Evolutionary conservation across 1,140 invertebrate genomes (phyloP), one percentile per base, ranked within the genome.

Genomic region (Drosophila burlai): DNA sequence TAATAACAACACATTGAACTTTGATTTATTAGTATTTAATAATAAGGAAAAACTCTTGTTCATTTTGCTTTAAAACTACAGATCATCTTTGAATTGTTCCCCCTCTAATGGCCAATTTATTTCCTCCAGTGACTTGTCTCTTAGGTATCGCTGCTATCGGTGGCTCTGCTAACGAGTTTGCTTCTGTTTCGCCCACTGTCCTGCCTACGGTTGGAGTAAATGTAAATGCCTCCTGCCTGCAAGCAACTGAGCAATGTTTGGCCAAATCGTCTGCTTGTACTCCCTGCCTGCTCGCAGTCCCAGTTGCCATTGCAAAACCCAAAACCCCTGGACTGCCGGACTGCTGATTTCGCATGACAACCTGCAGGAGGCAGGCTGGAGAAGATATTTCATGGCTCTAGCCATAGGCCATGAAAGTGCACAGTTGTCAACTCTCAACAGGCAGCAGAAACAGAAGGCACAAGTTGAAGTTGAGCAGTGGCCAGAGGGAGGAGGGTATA

Each of bases 351-450:
- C 72, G 67, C 73, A 81, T 89, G 83, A 89, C 83, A 87, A 85
- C 68, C 79, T 78, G 83, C 83, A 80, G 76, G 76, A 83, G 75
- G 75, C 79, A 62, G 47, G 58, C 58, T 2, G 38, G 13, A 11
- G 47, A 83, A 83, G 76, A 83, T 73, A 83, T 83, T 80, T 71
- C 65, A 75, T 74, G 63, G 31, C 62, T 83, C 49, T 71, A 57
- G 83, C 83, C 83, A 55, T 69, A 77, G 83, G 83, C 83, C 83
- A 87, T 76, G 83, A 65, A 74, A 87, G 80, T 83, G 84, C 83
- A 87, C 72, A 87, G 84, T 89, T 87, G 84, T 89, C 83, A 83
- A 89, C 83, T 80, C 73, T 63, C 74, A 71, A 65, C 64, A 38
- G 74, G 62, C 59, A 63, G 68, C 57, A 46, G 59, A 69, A 80